Conservation (phyloP, 1,140 invertebrate species). For the Drosophila fuyamai region DNA sequence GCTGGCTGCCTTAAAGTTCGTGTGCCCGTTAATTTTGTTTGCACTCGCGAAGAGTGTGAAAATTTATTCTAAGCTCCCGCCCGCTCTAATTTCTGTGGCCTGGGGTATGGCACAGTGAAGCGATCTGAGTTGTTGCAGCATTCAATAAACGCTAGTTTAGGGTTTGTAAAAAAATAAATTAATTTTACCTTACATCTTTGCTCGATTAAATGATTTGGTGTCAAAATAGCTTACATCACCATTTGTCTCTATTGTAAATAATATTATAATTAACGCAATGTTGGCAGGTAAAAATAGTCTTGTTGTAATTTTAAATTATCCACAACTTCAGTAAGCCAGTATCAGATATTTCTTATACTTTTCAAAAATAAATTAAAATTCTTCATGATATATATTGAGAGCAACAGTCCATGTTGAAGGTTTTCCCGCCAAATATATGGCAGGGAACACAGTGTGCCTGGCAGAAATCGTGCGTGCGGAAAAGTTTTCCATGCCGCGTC, state of each 20-base stretch:
- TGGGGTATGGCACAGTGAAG: conserved; percentile 3
- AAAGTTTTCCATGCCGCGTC: conserved; percentile 60
- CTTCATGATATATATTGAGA: background rate
- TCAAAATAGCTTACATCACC: too few relatives aligned
- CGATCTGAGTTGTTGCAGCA: background rate
- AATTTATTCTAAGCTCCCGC: conserved; percentile 67
- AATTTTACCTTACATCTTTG: too few relatives aligned
- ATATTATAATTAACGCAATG: too few relatives aligned
- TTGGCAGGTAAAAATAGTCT: too few relatives aligned
- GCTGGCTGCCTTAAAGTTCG: conserved; percentile 68
- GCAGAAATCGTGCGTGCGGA: conserved; percentile 44
- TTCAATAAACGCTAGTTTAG: background rate
- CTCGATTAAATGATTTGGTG: too few relatives aligned
- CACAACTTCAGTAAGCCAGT: too few relatives aligned
- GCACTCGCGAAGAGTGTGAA: conserved; percentile 71
- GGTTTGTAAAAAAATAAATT: background rate
- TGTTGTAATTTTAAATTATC: too few relatives aligned
- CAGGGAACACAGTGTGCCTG: conserved; percentile 5
- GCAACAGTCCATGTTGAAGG: background rate
- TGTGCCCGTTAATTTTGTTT: conserved; percentile 74
- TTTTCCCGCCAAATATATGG: background rate
- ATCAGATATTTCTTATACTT: too few relatives aligned
- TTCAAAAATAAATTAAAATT: too few relatives aligned
- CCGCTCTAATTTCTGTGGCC: conserved; percentile 62
- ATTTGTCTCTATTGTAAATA: too few relatives aligned